Conservation (phyloP, 2,113 vertebrate genomes). For the Penelope pileata region DNA sequence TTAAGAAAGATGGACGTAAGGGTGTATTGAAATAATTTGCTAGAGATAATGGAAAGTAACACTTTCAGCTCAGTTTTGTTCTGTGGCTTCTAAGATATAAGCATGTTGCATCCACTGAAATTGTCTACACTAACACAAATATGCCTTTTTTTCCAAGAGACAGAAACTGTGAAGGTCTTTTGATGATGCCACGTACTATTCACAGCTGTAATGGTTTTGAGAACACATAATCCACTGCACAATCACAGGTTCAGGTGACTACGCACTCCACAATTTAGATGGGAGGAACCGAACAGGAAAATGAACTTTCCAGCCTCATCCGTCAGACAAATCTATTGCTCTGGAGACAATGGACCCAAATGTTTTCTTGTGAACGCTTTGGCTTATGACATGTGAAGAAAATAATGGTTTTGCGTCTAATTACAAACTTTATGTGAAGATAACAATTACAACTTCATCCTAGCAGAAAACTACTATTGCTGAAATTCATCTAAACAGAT, state of each 20-base stretch:
- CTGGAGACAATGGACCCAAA: neutral
- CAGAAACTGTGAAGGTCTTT: neutral
- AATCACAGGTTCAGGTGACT: slow-evolving; percentile 25
- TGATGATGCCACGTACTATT: neutral
- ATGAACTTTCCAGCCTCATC: neutral
- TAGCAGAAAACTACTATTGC: neutral
- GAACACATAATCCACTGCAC: neutral
- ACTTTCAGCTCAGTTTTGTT: neutral
- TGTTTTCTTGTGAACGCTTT: neutral
- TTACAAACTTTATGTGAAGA: neutral
- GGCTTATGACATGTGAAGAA: neutral
- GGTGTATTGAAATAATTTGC: neutral
- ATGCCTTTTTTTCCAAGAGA: neutral
- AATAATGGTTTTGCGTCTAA: neutral
- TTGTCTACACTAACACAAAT: neutral
- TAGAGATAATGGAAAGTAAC: neutral
- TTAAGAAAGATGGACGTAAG: neutral
- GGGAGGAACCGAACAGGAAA: neutral
- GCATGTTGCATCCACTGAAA: neutral
- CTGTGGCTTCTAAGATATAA: neutral
- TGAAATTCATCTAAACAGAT: neutral
- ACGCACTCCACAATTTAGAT: neutral
- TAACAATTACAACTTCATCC: neutral
- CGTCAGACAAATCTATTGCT: neutral
- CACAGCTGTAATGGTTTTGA: slow-evolving; percentile 16